Evolutionary conservation across 1,140 invertebrate genomes (phyloP), one percentile per base, ranked within the genome.

Genomic region (Drosophila novamexicana): DNA sequence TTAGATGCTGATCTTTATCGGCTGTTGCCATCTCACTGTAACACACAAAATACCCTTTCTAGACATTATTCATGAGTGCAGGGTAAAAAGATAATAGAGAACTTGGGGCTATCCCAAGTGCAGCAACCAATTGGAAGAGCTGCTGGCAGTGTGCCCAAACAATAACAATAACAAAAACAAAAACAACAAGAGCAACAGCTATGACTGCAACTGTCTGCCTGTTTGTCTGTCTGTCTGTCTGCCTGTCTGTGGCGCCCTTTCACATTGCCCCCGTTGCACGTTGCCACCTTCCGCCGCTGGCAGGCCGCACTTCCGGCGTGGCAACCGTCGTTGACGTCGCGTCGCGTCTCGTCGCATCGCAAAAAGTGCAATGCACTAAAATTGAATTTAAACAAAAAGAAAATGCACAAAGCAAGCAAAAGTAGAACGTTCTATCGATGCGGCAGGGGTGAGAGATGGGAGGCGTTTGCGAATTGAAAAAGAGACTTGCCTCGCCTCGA

Each of bases 351-450:
- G 77, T 64, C 71, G 80, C 65, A 50, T 65, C 47, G 70, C 83
- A 89, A 88, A 88, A 89, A 88, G 84, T 88, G 84, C 84, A 88
- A 89, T 89, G 84, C 49, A 89, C 84, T 89, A 80, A 89, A 88
- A 88, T 89, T 88, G 85, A 89, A 89, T 89, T 89, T 80, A 78
- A 83, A 77, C 78, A 89, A 88, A 89, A 88, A 74, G 62, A 79
- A 76, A 77, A 62, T 64, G 68, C 49, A 67, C 36, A 34, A 56
- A 34, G 62, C 62, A 42, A 32, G 67, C 52, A 77, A 82, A 86
- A 80, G 68, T 82, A 79, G 79, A 79, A 62, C 82, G 58, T 57
- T 29, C 22, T 29, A 64, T 54, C 69, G 22, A 83, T 73, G 59
- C 64, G 74, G 68, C 79, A 14, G 47, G 6, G 22, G 22, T 29